phyloP scores from a whole-genome alignment of 1,140 invertebrate genomes.

The Cydia amplana region DNA sequence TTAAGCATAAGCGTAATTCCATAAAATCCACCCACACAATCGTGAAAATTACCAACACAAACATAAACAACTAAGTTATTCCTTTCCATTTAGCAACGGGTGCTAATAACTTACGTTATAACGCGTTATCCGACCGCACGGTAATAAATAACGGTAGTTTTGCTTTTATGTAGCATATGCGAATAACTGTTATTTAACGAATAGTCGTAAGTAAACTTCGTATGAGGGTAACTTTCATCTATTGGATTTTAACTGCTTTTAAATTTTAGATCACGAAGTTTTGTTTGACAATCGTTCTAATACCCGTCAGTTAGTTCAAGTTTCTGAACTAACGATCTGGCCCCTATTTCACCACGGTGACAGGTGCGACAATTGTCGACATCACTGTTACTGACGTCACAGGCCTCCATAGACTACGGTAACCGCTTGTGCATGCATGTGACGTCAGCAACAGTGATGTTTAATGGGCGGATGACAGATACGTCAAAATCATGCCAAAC shows the following conservation, averaged over 20 bases:
- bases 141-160: slow-evolving; percentile 1
- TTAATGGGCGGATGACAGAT: too few relatives aligned
- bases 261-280: too few relatives aligned
- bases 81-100: slow-evolving; percentile 1
- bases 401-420: too few relatives aligned
- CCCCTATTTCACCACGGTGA: too few relatives aligned
- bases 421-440: too few relatives aligned
- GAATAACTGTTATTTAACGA: background rate
- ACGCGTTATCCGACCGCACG: background rate
- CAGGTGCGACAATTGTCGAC: too few relatives aligned
- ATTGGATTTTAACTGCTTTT: background rate
- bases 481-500: too few relatives aligned
- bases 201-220: background rate
- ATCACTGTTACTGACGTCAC: too few relatives aligned
- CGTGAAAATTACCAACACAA: background rate
- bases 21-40: background rate
- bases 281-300: too few relatives aligned
- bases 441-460: too few relatives aligned
- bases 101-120: slow-evolving; percentile 8
- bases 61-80: slow-evolving; percentile 14
- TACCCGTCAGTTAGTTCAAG: too few relatives aligned
- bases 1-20: background rate
- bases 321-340: too few relatives aligned
- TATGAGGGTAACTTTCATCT: background rate
- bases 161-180: background rate